A percentile compares a stretch with the other conserved stretches of the same genome.
Evolutionary conservation across 2,113 vertebrate species (phyloP).

Genomic region (Natator depressus): DNA sequence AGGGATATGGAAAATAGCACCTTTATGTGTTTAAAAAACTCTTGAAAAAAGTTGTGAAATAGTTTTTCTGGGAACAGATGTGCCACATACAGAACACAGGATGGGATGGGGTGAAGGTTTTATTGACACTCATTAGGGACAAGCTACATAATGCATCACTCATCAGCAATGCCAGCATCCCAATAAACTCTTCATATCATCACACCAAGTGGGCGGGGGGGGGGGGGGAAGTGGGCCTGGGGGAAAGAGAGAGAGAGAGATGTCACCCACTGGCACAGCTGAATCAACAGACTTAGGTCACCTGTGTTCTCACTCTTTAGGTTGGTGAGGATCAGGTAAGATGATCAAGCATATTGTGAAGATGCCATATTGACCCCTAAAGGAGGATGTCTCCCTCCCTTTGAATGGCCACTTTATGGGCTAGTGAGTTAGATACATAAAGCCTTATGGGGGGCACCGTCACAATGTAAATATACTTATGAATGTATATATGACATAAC

Average conservation of each 20-base stretch:
- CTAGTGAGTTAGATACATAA: neutral
- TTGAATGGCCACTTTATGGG: neutral
- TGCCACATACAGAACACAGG: neutral
- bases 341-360: neutral
- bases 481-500: too few relatives aligned
- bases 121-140: neutral
- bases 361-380: neutral
- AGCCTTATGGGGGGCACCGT: too few relatives aligned
- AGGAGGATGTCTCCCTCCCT: neutral
- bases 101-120: neutral
- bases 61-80: neutral
- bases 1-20: neutral
- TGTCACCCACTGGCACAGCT: too few relatives aligned
- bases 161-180: too few relatives aligned
- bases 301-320: neutral
- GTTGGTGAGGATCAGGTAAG: neutral
- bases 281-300: neutral
- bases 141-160: too few relatives aligned
- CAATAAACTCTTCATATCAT: too few relatives aligned
- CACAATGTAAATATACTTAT: too few relatives aligned
- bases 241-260: too few relatives aligned
- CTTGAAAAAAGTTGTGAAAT: neutral
- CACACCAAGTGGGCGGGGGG: too few relatives aligned
- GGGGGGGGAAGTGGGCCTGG: too few relatives aligned
- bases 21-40: neutral